A percentile compares a stretch with the other conserved stretches of the same genome.
Conservation (phyloP, 37 sponge, comb jelly and placozoan genomes). For the Bolinopsis microptera region DNA sequence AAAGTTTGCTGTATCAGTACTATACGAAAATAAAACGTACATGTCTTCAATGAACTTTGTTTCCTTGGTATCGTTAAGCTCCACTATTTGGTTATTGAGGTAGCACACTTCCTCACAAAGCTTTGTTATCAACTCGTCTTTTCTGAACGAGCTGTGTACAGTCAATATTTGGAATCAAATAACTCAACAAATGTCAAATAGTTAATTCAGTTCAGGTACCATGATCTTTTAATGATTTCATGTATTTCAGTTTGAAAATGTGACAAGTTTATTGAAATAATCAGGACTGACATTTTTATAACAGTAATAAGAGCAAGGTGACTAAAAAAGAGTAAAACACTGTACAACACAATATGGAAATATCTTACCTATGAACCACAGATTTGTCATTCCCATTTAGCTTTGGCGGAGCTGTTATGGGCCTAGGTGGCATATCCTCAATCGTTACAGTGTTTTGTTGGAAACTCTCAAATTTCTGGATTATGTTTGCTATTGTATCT, state of each 20-base stretch:
- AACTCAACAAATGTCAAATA: too few relatives aligned
- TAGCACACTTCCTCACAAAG: constrained; percentile 64
- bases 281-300: too few relatives aligned
- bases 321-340: too few relatives aligned
- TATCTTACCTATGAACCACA: background rate
- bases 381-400: background rate
- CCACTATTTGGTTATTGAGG: constrained; percentile 35
- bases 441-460: background rate
- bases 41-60: constrained; percentile 1
- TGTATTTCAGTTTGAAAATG: too few relatives aligned
- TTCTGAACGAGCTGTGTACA: too few relatives aligned
- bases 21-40: too few relatives aligned
- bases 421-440: constrained; percentile 6
- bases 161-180: too few relatives aligned
- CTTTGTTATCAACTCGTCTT: constrained; percentile 49
- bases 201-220: too few relatives aligned
- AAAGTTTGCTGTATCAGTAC: too few relatives aligned
- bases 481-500: constrained; percentile 39
- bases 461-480: constrained; percentile 24
- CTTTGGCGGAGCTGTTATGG: constrained; percentile 15
- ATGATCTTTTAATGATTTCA: too few relatives aligned
- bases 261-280: too few relatives aligned
- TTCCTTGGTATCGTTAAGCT: background rate
- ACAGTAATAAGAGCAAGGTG: too few relatives aligned
- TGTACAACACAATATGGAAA: background rate